Percentiles rank a stretch among this genome's conserved stretches.
Conservation (phyloP, 2,888 invertebrate genomes). For the Papilio protenor region DNA sequence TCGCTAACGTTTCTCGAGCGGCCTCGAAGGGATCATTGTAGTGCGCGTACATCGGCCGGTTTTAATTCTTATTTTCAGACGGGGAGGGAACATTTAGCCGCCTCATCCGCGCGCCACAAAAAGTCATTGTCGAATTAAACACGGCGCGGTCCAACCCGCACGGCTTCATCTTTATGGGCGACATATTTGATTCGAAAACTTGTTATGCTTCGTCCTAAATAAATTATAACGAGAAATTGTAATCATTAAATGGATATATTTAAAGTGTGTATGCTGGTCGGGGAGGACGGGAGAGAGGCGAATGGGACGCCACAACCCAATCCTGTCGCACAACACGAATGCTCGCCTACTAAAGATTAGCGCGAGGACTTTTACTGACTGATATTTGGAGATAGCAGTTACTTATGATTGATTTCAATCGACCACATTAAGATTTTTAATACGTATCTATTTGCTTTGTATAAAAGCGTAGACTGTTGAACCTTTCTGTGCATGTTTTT, state of each 20-base stretch:
- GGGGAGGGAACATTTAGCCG: constrained; percentile 76
- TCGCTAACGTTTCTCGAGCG: constrained; percentile 64
- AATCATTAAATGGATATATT: constrained; percentile 83
- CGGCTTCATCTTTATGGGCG: constrained; percentile 83
- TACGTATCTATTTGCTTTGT: background rate
- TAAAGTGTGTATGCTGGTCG: constrained; percentile 71
- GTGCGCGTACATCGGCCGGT: constrained; percentile 74
- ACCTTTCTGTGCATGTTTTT: constrained; percentile 45
- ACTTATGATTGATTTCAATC: constrained; percentile 51
- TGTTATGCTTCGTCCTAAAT: constrained; percentile 84
- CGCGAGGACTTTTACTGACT: constrained; percentile 71
- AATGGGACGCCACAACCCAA: constrained; percentile 48
- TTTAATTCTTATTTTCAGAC: constrained; percentile 81
- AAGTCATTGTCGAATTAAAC: constrained; percentile 78
- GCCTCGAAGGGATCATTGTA: constrained; percentile 79
- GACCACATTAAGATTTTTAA: constrained; percentile 41
- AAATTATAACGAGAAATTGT: constrained; percentile 85
- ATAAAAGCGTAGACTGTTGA: background rate
- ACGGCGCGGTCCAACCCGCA: constrained; percentile 78
- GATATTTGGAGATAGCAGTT: constrained; percentile 61
- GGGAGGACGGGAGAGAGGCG: constrained; percentile 56
- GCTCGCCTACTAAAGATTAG: constrained; percentile 75
- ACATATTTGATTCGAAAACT: constrained; percentile 84
- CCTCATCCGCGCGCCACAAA: constrained; percentile 66
- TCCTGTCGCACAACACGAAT: constrained; percentile 79